Conservation (phyloP, 1,140 invertebrate species). For the Pseudomyrmex gracilis region DNA sequence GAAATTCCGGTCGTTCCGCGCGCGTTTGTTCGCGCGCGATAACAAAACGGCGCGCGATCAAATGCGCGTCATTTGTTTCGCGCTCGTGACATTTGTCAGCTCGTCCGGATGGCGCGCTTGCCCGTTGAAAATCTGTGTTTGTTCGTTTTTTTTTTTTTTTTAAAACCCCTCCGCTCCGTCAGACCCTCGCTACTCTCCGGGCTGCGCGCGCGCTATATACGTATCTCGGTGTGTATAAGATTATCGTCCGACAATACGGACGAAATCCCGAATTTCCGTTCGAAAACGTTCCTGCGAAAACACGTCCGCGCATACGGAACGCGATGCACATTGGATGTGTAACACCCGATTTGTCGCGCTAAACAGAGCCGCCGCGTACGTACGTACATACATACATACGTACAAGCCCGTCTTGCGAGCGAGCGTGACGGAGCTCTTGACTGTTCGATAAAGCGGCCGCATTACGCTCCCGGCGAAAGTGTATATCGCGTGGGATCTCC, state of each 20-base stretch:
- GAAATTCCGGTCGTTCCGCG: conserved; percentile 46
- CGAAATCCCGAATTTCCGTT: background rate
- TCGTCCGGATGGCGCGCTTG: conserved; percentile 29
- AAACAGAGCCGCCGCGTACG: too few species aligned
- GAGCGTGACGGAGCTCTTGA: background rate
- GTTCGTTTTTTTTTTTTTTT: too few species aligned
- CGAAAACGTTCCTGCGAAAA: background rate
- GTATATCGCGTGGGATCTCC: background rate
- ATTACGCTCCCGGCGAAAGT: background rate
- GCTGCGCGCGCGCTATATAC: background rate
- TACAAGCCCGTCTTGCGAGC: conserved; percentile 1
- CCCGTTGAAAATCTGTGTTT: conserved; percentile 43
- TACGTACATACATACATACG: background rate
- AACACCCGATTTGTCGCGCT: conserved; percentile 11
- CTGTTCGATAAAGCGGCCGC: conserved; percentile 30
- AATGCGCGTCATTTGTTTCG: conserved; percentile 49
- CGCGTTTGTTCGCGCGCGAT: conserved; percentile 30
- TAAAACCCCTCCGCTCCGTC: too few species aligned
- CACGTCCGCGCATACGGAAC: background rate
- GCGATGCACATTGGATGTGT: background rate
- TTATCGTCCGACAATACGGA: conserved; percentile 4
- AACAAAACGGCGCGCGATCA: conserved; percentile 34
- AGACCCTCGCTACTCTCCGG: too few species aligned
- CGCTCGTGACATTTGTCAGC: conserved; percentile 61
- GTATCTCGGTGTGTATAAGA: conserved; percentile 13